Evolutionary conservation across 1,140 invertebrate genomes (phyloP).

Genomic region (Tribolium madens): DNA sequence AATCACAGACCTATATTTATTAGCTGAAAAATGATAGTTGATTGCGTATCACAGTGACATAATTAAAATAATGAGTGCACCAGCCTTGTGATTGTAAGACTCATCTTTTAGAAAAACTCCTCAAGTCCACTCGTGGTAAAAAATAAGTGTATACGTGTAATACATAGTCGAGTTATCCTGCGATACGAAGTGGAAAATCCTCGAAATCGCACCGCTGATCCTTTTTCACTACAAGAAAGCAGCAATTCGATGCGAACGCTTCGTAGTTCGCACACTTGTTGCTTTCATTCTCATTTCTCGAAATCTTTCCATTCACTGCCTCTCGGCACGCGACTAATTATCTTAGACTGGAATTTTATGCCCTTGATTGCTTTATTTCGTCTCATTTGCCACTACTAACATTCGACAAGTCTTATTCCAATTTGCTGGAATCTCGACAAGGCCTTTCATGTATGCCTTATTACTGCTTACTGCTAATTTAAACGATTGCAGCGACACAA

Average conservation of each 20-base stretch:
- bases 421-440: neutral
- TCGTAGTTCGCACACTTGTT: conserved; percentile 52
- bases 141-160: conserved; percentile 28
- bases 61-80: neutral
- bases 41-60: neutral
- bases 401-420: neutral
- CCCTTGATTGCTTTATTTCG: conserved; percentile 45
- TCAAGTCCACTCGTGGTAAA: neutral
- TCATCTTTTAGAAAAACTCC: neutral
- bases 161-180: conserved; percentile 37
- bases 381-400: conserved; percentile 17
- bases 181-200: conserved; percentile 37
- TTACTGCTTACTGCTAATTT: neutral
- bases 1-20: neutral
- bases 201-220: conserved; percentile 38
- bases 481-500: neutral
- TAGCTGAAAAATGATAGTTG: neutral
- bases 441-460: neutral
- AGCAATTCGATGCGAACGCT: conserved; percentile 25
- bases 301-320: conserved; percentile 47
- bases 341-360: conserved; percentile 44
- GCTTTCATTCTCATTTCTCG: conserved; percentile 50
- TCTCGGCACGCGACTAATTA: conserved; percentile 55
- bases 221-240: conserved; percentile 38
- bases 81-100: neutral